A percentile compares a stretch with the other conserved stretches of the same genome.
phyloP scores from a whole-genome alignment of 2,888 invertebrate genomes.

The Lithophane semibrunnea region DNA sequence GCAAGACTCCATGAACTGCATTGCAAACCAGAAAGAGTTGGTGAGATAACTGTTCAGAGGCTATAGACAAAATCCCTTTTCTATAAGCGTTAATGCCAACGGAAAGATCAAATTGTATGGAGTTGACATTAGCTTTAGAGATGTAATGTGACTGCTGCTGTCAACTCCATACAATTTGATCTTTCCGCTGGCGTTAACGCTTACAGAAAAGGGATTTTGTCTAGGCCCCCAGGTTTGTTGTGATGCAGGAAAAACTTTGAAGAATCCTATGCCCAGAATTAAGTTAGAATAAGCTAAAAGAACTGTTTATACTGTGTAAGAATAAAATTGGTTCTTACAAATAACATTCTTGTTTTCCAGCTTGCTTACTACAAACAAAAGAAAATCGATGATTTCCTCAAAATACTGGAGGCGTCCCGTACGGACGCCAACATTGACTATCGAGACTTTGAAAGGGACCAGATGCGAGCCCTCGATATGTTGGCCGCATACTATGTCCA shows the following conservation, averaged over 20 bases:
- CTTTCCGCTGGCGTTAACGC: no score
- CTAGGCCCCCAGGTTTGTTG: no score
- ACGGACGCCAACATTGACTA: conserved; percentile 96
- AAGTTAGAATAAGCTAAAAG: neutral
- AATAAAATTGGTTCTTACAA: neutral
- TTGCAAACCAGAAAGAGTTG: neutral
- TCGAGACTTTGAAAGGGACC: conserved; percentile 98
- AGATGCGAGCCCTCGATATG: conserved; percentile 99
- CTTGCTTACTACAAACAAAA: conserved; percentile 99
- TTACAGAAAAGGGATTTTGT: no score
- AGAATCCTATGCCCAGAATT: no score
- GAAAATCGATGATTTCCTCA: conserved; percentile 97
- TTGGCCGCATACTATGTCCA: conserved; percentile 99
- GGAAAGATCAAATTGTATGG: no score
- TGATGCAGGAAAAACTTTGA: neutral
- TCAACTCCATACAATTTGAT: no score
- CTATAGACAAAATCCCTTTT: no score
- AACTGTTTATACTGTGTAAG: neutral
- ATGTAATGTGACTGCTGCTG: no score
- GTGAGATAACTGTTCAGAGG: neutral
- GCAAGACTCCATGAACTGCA: neutral
- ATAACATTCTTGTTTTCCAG: conserved; percentile 88
- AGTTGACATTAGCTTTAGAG: no score
- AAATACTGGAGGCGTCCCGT: conserved; percentile 97
- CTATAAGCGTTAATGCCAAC: no score